These are phyloP conservation scores for Vanessa tameamea DNA, from an alignment of 1,140 invertebrate genomes.

Conservation along the genomic window DNA sequence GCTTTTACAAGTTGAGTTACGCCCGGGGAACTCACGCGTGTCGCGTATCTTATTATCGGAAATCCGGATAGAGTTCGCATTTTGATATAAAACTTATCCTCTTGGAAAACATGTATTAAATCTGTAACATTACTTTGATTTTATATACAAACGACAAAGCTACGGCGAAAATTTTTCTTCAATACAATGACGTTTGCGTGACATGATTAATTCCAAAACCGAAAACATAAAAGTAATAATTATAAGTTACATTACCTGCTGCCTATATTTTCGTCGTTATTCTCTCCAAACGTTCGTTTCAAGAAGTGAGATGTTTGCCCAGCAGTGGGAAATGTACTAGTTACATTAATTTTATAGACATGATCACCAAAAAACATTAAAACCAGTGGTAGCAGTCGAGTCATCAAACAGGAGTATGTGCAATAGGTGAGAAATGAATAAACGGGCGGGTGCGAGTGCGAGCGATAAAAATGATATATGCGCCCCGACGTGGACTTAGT, in stretches of 20 bases:
- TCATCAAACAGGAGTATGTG: constrained; percentile 59
- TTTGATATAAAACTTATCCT: constrained; percentile 46
- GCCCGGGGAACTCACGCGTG: constrained; percentile 43
- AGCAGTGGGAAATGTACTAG: too few relatives aligned
- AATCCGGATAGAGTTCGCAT: constrained; percentile 45
- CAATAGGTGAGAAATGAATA: constrained; percentile 80
- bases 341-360: background rate
- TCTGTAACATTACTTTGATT: constrained; percentile 39
- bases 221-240: too few relatives aligned
- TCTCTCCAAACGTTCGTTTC: too few relatives aligned
- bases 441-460: constrained; percentile 64
- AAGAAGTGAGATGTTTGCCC: too few relatives aligned
- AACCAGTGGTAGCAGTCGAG: constrained; percentile 43
- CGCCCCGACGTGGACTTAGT: constrained; percentile 60
- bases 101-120: constrained; percentile 44
- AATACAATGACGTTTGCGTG: background rate
- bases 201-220: too few relatives aligned
- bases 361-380: constrained; percentile 22
- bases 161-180: constrained; percentile 4
- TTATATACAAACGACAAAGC: constrained; percentile 29
- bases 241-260: too few relatives aligned
- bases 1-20: constrained; percentile 36
- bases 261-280: too few relatives aligned
- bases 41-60: constrained; percentile 46
- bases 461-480: constrained; percentile 81